Evolutionary conservation across 2,113 vertebrate genomes (phyloP), one percentile per base, ranked within the genome.

Genomic region (Phodopus roborovskii): DNA sequence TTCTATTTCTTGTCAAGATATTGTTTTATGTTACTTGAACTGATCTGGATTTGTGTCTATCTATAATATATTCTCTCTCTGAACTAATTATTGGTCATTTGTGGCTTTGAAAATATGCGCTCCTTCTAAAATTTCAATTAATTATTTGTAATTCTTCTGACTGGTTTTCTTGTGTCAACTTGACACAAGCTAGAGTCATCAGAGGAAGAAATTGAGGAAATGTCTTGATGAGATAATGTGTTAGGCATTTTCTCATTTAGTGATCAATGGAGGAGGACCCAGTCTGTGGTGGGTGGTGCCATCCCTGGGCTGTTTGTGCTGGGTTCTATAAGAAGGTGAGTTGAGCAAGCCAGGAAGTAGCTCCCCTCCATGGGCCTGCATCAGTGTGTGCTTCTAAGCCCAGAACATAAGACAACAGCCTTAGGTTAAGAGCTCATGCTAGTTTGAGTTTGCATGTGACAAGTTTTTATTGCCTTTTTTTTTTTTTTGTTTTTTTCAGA

Each of bases 21-120:
- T 75, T 95, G 50, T 92, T 91, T 91, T 74, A 77, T 73, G 5
- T 36, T 86, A 53, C 2, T 91, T 12, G 26, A 95, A 83, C n/a
- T 91, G 48, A 39, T 91, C 88, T 68, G 3, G 91, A 50, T 91
- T 7, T 60, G 7, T 71, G 30, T 64, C 66, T 71, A 24, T 93
- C 20, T 94, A 4, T 95, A 71, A 75, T 70, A 36, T 84, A 11
- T 70, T 70, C 17, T 84, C 24, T 90, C 13, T 91, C 48, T 94
- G 26, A 93, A 71, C 74, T 96, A 91, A 91, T 87, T 87, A 53
- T 92, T 92, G 28, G 88, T 96, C 45, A 81, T 73, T 92, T 94
- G 50, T 56, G 45, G 9, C 56, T 90, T 92, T 92, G 28, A 86
- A 96, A 96, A 62, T 64, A 87, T 92, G 28, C 92, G 95, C 56